phyloP scores from a whole-genome alignment of 2,888 invertebrate genomes.

The Drosophila ezoana region DNA sequence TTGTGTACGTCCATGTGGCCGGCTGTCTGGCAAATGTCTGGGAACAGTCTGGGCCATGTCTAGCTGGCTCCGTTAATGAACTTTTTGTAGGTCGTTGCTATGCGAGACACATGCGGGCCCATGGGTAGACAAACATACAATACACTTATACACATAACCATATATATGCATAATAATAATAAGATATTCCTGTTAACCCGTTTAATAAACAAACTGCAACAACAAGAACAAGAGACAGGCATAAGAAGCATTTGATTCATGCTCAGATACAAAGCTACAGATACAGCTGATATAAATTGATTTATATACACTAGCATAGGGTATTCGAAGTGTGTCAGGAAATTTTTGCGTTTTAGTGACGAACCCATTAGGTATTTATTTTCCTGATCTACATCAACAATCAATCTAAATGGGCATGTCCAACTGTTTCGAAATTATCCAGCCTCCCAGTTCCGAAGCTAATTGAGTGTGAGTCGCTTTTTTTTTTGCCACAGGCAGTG shows the following conservation, averaged over 20 bases:
- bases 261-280: constrained; percentile 2
- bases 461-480: background rate
- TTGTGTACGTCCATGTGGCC: constrained; percentile 58
- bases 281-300: constrained; percentile 41
- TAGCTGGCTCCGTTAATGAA: constrained; percentile 85
- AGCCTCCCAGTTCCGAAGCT: background rate
- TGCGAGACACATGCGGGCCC: constrained; percentile 62
- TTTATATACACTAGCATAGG: background rate
- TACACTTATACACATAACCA: constrained; percentile 2
- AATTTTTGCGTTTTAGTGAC: background rate
- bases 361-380: background rate
- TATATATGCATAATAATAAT: constrained; percentile 17
- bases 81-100: constrained; percentile 85
- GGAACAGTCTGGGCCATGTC: constrained; percentile 85
- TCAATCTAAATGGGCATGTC: background rate
- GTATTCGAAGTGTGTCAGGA: constrained; percentile 5
- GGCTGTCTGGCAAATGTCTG: constrained; percentile 80
- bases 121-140: constrained; percentile 42
- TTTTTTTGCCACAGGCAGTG: background rate
- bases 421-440: constrained; percentile 2
- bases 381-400: constrained; percentile 11
- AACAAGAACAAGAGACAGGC: constrained; percentile 1
- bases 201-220: constrained; percentile 31
- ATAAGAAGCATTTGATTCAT: constrained; percentile 42
- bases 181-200: constrained; percentile 42